phyloP scores from a whole-genome alignment of 2,888 invertebrate species.

The Cosmia trapezina region DNA sequence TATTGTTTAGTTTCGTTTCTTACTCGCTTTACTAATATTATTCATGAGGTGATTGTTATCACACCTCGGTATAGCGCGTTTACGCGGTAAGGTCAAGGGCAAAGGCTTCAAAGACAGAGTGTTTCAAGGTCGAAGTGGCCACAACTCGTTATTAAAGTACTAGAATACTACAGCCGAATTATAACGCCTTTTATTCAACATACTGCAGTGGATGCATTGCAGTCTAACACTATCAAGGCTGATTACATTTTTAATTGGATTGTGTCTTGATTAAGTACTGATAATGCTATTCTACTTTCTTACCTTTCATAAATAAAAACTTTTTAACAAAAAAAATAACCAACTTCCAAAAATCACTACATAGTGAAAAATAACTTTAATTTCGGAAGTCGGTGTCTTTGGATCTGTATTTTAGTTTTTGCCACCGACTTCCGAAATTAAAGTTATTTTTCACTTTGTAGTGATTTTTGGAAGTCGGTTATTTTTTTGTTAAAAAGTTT shows the following conservation, averaged over 20 bases:
- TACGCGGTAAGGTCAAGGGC: constrained; percentile 53
- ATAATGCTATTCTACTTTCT: neutral
- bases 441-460: no score
- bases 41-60: constrained; percentile 66
- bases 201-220: constrained; percentile 23
- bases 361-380: no score
- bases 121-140: constrained; percentile 34
- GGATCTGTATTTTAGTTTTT: no score
- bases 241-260: constrained; percentile 20
- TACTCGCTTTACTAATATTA: constrained; percentile 19
- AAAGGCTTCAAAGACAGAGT: constrained; percentile 18
- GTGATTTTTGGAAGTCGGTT: no score
- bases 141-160: constrained; percentile 15
- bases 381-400: no score
- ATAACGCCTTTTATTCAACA: constrained; percentile 1
- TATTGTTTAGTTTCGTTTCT: constrained; percentile 41
- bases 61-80: constrained; percentile 40
- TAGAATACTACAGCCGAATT: constrained; percentile 16
- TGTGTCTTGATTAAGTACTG: constrained; percentile 3
- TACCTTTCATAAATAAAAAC: no score
- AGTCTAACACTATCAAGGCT: neutral
- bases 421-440: no score
- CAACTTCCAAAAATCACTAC: no score
- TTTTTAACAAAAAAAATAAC: no score
- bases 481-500: no score